These are phyloP conservation scores for Neodon shergylaensis DNA, from an alignment of 2,113 vertebrate species.

Conservation along the genomic window DNA sequence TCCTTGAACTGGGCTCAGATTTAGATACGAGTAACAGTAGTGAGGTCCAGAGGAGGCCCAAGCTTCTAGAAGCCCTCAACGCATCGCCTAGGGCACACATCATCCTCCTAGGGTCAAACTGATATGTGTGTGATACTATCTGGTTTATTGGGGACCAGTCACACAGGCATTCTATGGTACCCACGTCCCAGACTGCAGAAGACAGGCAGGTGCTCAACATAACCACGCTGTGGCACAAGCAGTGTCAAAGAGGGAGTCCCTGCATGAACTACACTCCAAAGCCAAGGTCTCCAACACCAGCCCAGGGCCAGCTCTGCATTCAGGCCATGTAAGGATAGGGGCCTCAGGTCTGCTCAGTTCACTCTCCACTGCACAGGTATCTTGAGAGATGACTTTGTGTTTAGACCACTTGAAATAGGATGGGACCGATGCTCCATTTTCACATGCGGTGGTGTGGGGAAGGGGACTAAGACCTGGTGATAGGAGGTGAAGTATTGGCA, in stretches of 20 bases:
- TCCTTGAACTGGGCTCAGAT: neutral
- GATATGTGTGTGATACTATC: neutral
- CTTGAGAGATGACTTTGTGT: neutral
- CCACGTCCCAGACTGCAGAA: neutral
- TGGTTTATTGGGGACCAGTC: neutral
- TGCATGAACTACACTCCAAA: too few relatives aligned
- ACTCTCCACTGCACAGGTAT: neutral
- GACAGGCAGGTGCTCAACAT: neutral
- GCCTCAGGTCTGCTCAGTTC: neutral
- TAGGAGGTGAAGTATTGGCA: neutral
- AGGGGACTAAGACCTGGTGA: too few relatives aligned
- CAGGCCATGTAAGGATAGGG: neutral
- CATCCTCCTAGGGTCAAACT: neutral
- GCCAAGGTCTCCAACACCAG: neutral
- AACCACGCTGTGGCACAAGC: accelerated
- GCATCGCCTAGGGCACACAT: accelerated
- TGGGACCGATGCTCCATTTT: neutral
- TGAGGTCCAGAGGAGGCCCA: neutral
- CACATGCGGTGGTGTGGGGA: neutral
- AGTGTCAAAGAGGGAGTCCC: accelerated
- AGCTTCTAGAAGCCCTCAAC: accelerated
- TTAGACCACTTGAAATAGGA: neutral
- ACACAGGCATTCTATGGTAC: neutral
- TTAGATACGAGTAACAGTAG: neutral
- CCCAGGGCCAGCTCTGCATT: neutral